Base-by-base conservation (phyloP, 2,888 invertebrate genomes). In the Eupithecia centaureata region DNA sequence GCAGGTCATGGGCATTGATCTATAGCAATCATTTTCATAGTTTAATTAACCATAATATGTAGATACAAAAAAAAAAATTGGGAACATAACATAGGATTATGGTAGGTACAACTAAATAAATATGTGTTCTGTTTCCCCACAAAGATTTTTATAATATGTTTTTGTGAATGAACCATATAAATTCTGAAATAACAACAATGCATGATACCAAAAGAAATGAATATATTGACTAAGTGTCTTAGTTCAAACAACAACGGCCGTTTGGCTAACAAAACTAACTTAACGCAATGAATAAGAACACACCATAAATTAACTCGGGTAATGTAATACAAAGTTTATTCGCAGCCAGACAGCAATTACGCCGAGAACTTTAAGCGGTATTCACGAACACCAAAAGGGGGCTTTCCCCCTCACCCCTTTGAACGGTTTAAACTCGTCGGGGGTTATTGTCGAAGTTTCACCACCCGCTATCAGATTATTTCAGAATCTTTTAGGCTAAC, bases 311-410 rank as follows among this genome's bases (percentile, higher is more conserved):
- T 89, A 91, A 89, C 83, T 89, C 82, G 84, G 84, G 87, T 92
- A 91, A 90, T 89, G 90, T 91, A 88, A 91, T 90, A 91, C 90
- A 91, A 91, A 90, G 88, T 92, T 92, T 90, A 91, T 88, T 91
- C 87, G 80, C 82, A 89, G 88, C 88, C 89, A 91, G 90, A 91
- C 91, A 90, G 90, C 89, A 93, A 92, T 92, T 92, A 91, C 86
- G 87, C 79, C 79, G 84, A 85, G 85, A 92, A 92, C 85, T 92
- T 91, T 85, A 87, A 89, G 87, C 89, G 86, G 89, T 87, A 89
- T 92, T 92, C 91, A 88, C 86, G 85, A 90, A 89, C 86, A 87
- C 85, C 85, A 85, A 87, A 86, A 84, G 88, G 84, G 83, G 85
- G 85, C 80, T 80, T 79, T 77, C 68, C 75, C 76, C 72, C 74